These are phyloP conservation scores for Yoshiicerus persimilis DNA, from an alignment of 1,140 invertebrate species.

Conservation along the genomic window DNA sequence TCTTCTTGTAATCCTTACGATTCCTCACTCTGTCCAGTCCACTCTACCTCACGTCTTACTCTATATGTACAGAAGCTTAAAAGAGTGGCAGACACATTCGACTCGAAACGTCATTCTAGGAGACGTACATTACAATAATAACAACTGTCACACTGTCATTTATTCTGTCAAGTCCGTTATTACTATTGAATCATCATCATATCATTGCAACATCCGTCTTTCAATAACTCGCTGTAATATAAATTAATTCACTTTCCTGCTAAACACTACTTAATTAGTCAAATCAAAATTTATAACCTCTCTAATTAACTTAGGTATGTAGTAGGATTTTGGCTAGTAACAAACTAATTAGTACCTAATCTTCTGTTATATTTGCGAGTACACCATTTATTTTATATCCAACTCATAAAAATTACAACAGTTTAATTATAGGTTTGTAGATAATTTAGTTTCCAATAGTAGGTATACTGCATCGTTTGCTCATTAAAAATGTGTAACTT, in stretches of 20 bases:
- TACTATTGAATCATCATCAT: neutral
- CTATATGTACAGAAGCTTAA: neutral
- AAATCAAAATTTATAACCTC: neutral
- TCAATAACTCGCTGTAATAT: neutral
- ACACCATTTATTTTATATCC: no score
- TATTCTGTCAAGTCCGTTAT: neutral
- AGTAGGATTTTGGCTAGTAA: no score
- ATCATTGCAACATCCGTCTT: conserved; percentile 8
- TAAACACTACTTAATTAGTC: no score
- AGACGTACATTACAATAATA: neutral
- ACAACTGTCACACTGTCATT: neutral
- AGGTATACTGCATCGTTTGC: no score
- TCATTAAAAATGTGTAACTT: no score
- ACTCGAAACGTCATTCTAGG: neutral
- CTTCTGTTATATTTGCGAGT: no score
- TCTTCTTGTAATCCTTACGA: neutral
- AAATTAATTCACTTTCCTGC: neutral
- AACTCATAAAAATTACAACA: no score
- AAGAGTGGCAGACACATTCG: neutral
- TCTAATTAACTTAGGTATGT: no score
- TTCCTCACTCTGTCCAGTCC: neutral
- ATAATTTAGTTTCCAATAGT: no score
- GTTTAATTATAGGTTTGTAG: no score
- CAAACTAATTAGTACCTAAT: no score
- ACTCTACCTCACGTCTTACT: neutral